Percentiles rank a stretch among this genome's conserved stretches.
phyloP scores from a whole-genome alignment of 1,140 invertebrate species.

The Hetaerina americana region DNA sequence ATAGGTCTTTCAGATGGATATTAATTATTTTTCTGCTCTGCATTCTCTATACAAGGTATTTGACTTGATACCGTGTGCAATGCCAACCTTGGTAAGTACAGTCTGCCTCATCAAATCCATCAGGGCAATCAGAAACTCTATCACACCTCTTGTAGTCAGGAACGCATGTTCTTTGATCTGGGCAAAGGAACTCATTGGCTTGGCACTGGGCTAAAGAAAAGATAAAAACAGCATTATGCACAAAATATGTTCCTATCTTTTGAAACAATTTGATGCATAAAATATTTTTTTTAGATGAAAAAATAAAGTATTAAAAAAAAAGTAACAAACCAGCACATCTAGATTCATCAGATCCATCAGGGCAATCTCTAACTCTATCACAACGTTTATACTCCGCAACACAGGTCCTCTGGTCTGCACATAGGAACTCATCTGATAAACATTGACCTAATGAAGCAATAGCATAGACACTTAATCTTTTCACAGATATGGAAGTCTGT shows the following conservation, averaged over 20 bases:
- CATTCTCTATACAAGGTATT: too few relatives aligned
- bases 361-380: constrained; percentile 29
- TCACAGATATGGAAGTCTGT: too few relatives aligned
- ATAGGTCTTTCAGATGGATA: too few relatives aligned
- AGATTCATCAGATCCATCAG: constrained; percentile 33
- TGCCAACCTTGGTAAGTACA: background rate
- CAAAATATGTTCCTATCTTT: too few relatives aligned
- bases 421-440: constrained; percentile 22
- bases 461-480: too few relatives aligned
- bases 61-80: too few relatives aligned
- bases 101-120: constrained; percentile 21
- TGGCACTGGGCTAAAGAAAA: constrained; percentile 5
- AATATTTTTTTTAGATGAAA: background rate
- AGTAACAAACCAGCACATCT: constrained; percentile 18
- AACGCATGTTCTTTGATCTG: constrained; percentile 15
- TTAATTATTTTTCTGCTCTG: too few relatives aligned
- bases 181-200: constrained; percentile 9
- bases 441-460: constrained; percentile 13
- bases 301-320: background rate
- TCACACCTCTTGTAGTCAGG: constrained; percentile 16
- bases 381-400: constrained; percentile 27
- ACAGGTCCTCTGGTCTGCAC: constrained; percentile 24
- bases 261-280: too few relatives aligned
- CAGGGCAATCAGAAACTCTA: constrained; percentile 23
- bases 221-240: too few relatives aligned